phyloP scores from a whole-genome alignment of 2,113 vertebrate species.

The Laticauda laticaudata region DNA sequence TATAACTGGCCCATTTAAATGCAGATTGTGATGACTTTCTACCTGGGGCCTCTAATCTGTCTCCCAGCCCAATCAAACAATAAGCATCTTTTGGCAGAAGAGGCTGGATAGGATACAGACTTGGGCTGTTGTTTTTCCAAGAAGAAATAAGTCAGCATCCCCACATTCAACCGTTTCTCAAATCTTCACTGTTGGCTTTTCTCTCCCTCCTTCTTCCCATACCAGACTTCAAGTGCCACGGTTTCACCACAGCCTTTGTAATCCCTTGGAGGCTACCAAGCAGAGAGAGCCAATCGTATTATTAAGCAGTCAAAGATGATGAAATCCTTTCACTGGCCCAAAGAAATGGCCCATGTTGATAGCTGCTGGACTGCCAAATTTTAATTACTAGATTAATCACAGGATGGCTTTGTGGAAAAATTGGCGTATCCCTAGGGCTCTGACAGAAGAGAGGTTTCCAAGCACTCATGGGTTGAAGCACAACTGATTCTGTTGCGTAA shows the following conservation, averaged over 20 bases:
- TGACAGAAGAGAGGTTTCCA: background rate
- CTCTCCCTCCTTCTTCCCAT: background rate
- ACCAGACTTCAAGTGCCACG: background rate
- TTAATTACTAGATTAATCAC: background rate
- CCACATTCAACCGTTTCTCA: slow-evolving; percentile 32
- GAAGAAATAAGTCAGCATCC: slow-evolving; percentile 24
- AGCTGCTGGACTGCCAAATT: background rate
- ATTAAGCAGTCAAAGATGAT: background rate
- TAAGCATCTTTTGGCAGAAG: slow-evolving; percentile 41
- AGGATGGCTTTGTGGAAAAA: background rate
- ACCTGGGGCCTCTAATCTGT: slow-evolving; percentile 65
- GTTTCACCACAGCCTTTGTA: background rate
- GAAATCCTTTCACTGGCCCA: background rate
- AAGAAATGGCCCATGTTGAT: background rate
- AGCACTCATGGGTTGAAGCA: background rate
- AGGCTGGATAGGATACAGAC: slow-evolving; percentile 25
- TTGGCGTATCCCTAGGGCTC: background rate
- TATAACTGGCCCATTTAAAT: slow-evolving; percentile 52
- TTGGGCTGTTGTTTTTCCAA: slow-evolving; percentile 36
- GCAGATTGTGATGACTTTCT: slow-evolving; percentile 63
- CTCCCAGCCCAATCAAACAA: slow-evolving; percentile 60
- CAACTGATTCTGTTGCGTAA: background rate
- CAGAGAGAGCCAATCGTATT: background rate
- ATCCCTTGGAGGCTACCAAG: background rate
- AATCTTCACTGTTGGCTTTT: background rate